Evolutionary conservation across 2,113 vertebrate species (phyloP).

Genomic region (Poeciliopsis prolifica): DNA sequence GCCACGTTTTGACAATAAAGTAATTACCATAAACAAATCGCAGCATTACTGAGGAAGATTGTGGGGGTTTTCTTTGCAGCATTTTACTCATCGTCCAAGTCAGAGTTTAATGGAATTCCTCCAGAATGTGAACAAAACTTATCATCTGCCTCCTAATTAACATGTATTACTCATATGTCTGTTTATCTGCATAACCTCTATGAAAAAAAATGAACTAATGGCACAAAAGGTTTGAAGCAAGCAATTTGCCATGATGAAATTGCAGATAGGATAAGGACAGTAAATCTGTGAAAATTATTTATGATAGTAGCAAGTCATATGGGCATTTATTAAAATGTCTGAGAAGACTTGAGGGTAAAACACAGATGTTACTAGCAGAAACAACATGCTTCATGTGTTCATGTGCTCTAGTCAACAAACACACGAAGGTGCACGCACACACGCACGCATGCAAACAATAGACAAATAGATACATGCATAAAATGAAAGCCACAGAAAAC

Average conservation of each 20-base stretch:
- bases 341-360: not conserved
- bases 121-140: conserved; percentile 7
- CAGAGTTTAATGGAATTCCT: conserved; percentile 17
- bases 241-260: not conserved
- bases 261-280: not conserved
- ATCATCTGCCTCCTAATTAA: not conserved
- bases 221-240: not conserved
- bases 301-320: not conserved
- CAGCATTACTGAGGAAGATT: conserved; percentile 36
- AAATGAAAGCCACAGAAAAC: too few species aligned
- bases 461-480: too few species aligned
- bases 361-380: not conserved
- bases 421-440: too few species aligned
- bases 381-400: too few species aligned
- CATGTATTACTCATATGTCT: not conserved
- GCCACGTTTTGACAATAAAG: conserved; percentile 55
- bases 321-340: not conserved
- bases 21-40: conserved; percentile 69
- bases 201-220: not conserved
- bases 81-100: conserved; percentile 6
- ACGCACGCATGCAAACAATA: too few species aligned
- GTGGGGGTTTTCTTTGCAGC: conserved; percentile 17
- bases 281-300: not conserved
- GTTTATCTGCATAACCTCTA: not conserved
- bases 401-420: too few species aligned